Percentiles rank a stretch among this genome's conserved stretches.
phyloP scores from a whole-genome alignment of 64 coral and sea anemone species.

The Cladopsammia gracilis region DNA sequence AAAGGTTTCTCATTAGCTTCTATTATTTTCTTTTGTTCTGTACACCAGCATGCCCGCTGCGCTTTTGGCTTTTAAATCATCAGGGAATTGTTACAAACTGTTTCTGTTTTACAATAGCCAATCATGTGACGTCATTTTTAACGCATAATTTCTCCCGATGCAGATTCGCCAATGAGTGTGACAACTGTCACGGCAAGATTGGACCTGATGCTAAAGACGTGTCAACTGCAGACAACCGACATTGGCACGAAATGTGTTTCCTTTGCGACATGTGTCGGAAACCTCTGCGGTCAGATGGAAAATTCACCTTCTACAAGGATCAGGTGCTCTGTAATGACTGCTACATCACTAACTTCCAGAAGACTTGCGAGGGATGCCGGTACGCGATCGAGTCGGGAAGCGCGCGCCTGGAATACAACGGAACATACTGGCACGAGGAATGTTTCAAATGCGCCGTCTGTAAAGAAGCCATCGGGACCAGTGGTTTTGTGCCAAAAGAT shows the following conservation, averaged over 20 bases:
- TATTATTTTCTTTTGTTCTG: too few relatives aligned
- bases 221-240: slow-evolving; percentile 83
- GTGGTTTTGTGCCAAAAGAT: slow-evolving; percentile 91
- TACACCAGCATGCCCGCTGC: too few relatives aligned
- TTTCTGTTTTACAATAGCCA: too few relatives aligned
- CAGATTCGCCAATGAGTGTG: slow-evolving; percentile 73
- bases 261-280: slow-evolving; percentile 81
- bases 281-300: slow-evolving; percentile 82
- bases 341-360: slow-evolving; percentile 89
- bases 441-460: slow-evolving; percentile 87
- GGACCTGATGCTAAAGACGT: slow-evolving; percentile 86
- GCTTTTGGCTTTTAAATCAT: not conserved
- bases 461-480: slow-evolving; percentile 80
- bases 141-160: too few relatives aligned
- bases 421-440: slow-evolving; percentile 86
- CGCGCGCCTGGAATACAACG: slow-evolving; percentile 89
- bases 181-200: slow-evolving; percentile 81
- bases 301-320: slow-evolving; percentile 97
- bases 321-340: slow-evolving; percentile 84
- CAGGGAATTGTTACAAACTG: too few relatives aligned
- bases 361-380: slow-evolving; percentile 75
- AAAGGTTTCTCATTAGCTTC: too few relatives aligned
- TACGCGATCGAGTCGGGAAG: slow-evolving; percentile 86
- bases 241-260: slow-evolving; percentile 91
- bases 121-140: too few relatives aligned